Base-by-base conservation (phyloP, 2,113 vertebrate genomes). In the Otocyon megalotis region DNA sequence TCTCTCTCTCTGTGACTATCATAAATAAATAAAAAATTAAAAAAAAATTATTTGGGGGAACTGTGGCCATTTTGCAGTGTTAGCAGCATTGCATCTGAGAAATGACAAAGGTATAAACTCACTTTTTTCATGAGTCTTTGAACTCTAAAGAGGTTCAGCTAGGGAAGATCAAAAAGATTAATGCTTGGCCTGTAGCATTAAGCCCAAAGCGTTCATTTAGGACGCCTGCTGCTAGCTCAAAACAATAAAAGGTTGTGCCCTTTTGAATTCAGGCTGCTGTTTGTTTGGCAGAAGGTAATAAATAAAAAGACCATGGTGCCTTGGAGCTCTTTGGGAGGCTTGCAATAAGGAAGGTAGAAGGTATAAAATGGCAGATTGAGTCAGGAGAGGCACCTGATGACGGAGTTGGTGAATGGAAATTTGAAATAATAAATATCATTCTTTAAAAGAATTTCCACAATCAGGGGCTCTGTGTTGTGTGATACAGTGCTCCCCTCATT, bases 251-350 rank as follows among this genome's bases (percentile, higher is more conserved):
- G 98, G 98, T 98, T 98, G 98, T 97, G 98, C 97, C 97, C 98
- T 98, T 97, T 98, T n/a, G 87, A 98, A 98, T 98, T 98, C 98
- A 97, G 98, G 98, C 96, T 97, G 97, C 97, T 98, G 98, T 96
- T 98, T 97, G 96, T 97, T 94, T 98, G 98, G 98, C 98, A 99
- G 98, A 97, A 95, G 96, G 97, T 98, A 98, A 99, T 99, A 98
- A 99, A 99, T 99, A 98, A 99, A 98, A 98, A 96, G 97, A 96
- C 97, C 94, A 53, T 81, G 43, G 65, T 94, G 97, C 93, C 96
- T 97, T 83, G 62, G 97, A 98, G 26, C 92, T 93, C 84, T 98
- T 97, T 86, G 96, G 96, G 98, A 97, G 81, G 43, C 91, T 87
- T 90, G 48, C 53, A 54, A 16, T 3, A 86, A 96, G 90, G 26